phyloP scores from a whole-genome alignment of 2,113 vertebrate species.

The Melanocharis versteri region DNA sequence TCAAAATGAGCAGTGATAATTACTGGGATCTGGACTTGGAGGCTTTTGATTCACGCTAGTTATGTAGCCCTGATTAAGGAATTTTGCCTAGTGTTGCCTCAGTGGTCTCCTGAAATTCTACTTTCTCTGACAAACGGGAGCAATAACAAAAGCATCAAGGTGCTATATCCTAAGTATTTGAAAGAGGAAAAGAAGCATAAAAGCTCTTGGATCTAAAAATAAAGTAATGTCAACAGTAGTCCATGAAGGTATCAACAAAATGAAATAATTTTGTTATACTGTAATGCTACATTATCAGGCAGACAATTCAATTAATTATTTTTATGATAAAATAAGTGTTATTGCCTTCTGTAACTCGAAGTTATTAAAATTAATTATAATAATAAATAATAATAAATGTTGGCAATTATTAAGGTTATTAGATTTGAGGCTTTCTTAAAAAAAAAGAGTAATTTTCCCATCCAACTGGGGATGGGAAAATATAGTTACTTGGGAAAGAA shows the following conservation, averaged over 20 bases:
- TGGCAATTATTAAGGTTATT: not conserved
- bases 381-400: not conserved
- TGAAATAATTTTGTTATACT: not conserved
- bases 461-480: not conserved
- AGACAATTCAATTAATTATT: not conserved
- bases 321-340: not conserved
- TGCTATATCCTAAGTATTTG: not conserved
- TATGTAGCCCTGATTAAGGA: not conserved
- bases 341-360: not conserved
- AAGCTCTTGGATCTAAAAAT: not conserved
- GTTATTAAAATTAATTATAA: too few relatives aligned
- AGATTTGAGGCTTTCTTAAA: not conserved
- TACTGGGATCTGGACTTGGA: not conserved
- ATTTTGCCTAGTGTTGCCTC: not conserved
- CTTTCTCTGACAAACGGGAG: not conserved
- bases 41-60: not conserved
- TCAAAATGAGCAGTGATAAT: slow-evolving; percentile 18
- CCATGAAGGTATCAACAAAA: not conserved
- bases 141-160: not conserved
- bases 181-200: not conserved
- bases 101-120: not conserved
- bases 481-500: not conserved
- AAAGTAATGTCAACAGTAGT: not conserved
- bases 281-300: not conserved
- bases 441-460: not conserved